Evolutionary conservation across 2,888 invertebrate species (phyloP), one percentile per base, ranked within the genome.

Genomic region (Gandaritis pyraliata): DNA sequence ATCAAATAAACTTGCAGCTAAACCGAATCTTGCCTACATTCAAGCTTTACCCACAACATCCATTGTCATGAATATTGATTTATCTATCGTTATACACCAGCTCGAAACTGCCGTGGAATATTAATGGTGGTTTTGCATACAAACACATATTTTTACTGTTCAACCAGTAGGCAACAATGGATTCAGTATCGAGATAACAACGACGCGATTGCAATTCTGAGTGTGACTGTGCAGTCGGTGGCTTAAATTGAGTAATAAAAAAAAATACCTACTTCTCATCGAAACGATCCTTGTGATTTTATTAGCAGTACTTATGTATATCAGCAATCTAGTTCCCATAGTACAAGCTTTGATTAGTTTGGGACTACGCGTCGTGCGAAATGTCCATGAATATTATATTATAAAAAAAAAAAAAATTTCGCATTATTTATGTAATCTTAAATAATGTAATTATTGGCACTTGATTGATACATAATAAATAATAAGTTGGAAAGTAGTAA

Each of bases 91-190:
- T 70, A 48, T 48, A 67, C 65, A 69, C 63, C 65, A 65, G 57
- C 56, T 66, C 72, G 67, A 49, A 62, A 55, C 69, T 65, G 62
- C 70, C 66, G 70, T 72, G 72, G 88, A 85, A 88, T 90, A 85
- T 76, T 80, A 86, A 89, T 83, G 69, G 64, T 64, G 59, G 57
- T 84, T 90, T 90, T 86, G 87, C 90, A 90, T 90, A 89, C 88
- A 90, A 88, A 89, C 83, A 82, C 81, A 83, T 78, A 83, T 83
- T 84, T 83, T 82, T 81, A 75, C 78, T 59, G 59, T 56, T 52
- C 56, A 52, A 13, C 55, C 54, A 58, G 58, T 58, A 59, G 41
- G 49, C 58, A 63, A 64, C 64, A 64, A 64, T 64, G 64, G 53
- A 49, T 43, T 52, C 58, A 39, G 56, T 41, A n/a, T 36, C 49